These are phyloP conservation scores for Drosophila bifasciata DNA, from an alignment of 1,140 invertebrate species.

Conservation along the genomic window DNA sequence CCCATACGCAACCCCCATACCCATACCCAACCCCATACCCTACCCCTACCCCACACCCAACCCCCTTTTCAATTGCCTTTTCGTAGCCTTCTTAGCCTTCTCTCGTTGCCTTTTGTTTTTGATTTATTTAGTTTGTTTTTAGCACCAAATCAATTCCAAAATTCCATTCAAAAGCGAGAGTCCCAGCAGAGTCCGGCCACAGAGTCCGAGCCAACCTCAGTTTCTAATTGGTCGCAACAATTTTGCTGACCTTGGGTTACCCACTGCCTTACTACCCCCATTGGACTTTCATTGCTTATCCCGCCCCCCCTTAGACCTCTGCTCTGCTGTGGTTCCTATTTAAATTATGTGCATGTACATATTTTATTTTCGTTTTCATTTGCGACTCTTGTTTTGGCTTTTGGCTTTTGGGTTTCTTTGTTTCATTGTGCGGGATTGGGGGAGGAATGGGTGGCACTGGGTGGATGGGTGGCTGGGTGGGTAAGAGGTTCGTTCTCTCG, in stretches of 20 bases:
- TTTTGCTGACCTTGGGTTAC: no score
- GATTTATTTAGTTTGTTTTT: slow-evolving; percentile 4
- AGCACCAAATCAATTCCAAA: slow-evolving; percentile 17
- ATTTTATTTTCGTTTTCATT: slow-evolving; percentile 62
- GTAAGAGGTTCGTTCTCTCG: slow-evolving; percentile 21
- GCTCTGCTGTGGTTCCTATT: slow-evolving; percentile 23
- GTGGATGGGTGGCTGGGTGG: no score
- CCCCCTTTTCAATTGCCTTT: no score
- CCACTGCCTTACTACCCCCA: no score
- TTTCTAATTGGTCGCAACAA: slow-evolving; percentile 31
- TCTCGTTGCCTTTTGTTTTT: no score
- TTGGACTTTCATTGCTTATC: no score
- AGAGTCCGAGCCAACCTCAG: slow-evolving; percentile 31
- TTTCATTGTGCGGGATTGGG: slow-evolving; percentile 36
- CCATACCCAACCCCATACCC: no score
- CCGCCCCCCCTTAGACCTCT: no score
- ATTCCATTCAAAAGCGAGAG: slow-evolving; percentile 11
- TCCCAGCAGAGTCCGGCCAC: background rate
- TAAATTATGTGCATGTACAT: slow-evolving; percentile 62
- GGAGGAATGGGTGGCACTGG: no score
- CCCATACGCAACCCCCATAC: no score
- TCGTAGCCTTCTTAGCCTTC: no score
- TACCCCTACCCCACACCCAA: no score
- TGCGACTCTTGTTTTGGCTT: slow-evolving; percentile 54
- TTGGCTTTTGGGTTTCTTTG: slow-evolving; percentile 46